phyloP scores from a whole-genome alignment of 2,888 invertebrate species.

The Adineta ricciae region DNA sequence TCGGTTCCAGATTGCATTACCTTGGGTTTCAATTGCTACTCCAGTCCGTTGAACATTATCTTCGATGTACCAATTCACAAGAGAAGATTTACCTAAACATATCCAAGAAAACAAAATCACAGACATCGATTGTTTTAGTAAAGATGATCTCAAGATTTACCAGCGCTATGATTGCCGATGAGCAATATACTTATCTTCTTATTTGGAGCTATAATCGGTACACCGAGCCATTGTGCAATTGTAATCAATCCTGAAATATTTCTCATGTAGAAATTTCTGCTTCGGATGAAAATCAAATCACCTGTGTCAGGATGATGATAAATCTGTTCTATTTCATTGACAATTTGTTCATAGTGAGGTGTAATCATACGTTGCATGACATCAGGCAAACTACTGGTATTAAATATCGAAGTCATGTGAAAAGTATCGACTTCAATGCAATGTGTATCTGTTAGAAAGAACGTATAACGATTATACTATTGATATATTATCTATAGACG shows the following conservation, averaged over 20 bases:
- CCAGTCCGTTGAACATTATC: constrained; percentile 57
- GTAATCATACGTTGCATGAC: constrained; percentile 8
- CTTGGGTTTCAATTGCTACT: constrained; percentile 58
- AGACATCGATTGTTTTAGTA: too few species aligned
- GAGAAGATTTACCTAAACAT: constrained; percentile 53
- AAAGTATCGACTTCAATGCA: not conserved
- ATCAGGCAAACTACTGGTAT: not conserved
- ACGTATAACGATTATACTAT: not conserved
- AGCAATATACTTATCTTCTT: constrained; percentile 56
- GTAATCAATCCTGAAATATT: constrained; percentile 51
- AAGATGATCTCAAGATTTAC: constrained; percentile 53
- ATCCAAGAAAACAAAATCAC: not conserved
- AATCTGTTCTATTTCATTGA: constrained; percentile 2
- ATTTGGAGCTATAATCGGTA: constrained; percentile 51
- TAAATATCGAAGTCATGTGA: not conserved
- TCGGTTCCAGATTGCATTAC: not conserved
- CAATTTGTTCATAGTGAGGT: constrained; percentile 10
- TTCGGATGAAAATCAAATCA: not conserved
- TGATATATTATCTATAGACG: not conserved
- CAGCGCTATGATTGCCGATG: constrained; percentile 57
- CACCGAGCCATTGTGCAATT: constrained; percentile 51
- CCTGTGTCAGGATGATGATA: not conserved
- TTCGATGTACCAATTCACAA: constrained; percentile 58
- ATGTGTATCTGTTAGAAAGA: too few species aligned
- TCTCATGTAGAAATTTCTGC: not conserved